phyloP scores from a whole-genome alignment of 2,888 invertebrate genomes.

The Scaptomyza polygonia region DNA sequence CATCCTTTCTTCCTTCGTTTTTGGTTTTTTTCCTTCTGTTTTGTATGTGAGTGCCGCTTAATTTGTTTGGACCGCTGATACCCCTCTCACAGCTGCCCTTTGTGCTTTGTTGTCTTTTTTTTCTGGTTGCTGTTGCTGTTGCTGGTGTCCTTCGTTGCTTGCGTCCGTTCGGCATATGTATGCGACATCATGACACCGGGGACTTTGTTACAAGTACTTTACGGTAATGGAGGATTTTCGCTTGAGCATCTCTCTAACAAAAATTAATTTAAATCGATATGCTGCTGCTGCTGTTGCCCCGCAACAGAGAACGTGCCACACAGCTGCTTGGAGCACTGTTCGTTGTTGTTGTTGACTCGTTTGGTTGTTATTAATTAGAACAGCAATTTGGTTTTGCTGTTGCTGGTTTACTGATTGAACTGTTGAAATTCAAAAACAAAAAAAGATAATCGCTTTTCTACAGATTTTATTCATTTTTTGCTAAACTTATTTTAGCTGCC shows the following conservation, averaged over 20 bases:
- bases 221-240: slow-evolving; percentile 84
- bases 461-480: slow-evolving; percentile 32
- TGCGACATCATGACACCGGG: slow-evolving; percentile 76
- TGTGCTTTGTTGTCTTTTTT: slow-evolving; percentile 24
- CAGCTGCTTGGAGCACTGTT: slow-evolving; percentile 17
- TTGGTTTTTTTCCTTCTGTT: slow-evolving; percentile 40
- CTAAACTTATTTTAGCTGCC: slow-evolving; percentile 15
- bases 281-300: slow-evolving; percentile 56
- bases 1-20: neutral
- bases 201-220: slow-evolving; percentile 83
- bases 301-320: neutral
- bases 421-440: slow-evolving; percentile 2
- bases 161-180: slow-evolving; percentile 59
- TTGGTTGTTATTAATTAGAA: slow-evolving; percentile 68
- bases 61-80: slow-evolving; percentile 77
- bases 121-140: slow-evolving; percentile 25
- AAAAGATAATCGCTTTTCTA: slow-evolving; percentile 9
- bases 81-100: neutral
- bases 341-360: slow-evolving; percentile 11
- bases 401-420: slow-evolving; percentile 54
- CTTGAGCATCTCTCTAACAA: slow-evolving; percentile 84
- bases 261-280: slow-evolving; percentile 84
- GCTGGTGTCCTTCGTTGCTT: slow-evolving; percentile 15
- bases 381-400: slow-evolving; percentile 62
- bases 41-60: slow-evolving; percentile 74